phyloP scores from a whole-genome alignment of 1,140 invertebrate genomes.

The Drosophila albomicans region DNA sequence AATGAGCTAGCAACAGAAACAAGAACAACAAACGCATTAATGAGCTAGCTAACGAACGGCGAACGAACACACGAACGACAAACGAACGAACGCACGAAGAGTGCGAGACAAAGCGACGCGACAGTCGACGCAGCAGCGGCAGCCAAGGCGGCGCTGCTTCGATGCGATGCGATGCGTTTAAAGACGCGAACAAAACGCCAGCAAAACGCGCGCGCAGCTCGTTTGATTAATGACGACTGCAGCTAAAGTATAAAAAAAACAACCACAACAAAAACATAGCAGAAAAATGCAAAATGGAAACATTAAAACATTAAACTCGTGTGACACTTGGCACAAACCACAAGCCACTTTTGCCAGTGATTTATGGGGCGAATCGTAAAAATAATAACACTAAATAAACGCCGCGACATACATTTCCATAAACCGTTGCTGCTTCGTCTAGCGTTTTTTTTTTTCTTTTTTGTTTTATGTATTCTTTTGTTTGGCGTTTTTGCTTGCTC shows the following conservation, averaged over 20 bases:
- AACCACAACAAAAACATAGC: conserved; percentile 1
- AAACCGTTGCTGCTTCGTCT: not conserved
- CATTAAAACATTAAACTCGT: conserved; percentile 36
- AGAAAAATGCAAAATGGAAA: conserved; percentile 30
- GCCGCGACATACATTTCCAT: conserved; percentile 30
- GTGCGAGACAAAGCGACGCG: conserved; percentile 14
- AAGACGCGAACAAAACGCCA: conserved; percentile 52
- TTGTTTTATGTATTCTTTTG: not conserved
- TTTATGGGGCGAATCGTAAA: conserved; percentile 40
- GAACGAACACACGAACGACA: not conserved
- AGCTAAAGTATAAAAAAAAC: conserved; percentile 2
- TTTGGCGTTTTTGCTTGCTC: conserved; percentile 1
- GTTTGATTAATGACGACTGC: conserved; percentile 71
- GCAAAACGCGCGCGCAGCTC: conserved; percentile 46
- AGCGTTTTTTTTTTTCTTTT: not conserved
- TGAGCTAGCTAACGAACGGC: not conserved
- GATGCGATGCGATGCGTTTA: conserved; percentile 55
- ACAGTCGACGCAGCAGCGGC: not conserved
- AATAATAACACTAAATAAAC: conserved; percentile 35
- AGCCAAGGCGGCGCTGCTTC: not conserved
- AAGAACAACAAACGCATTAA: conserved; percentile 8
- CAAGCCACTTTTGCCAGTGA: conserved; percentile 34
- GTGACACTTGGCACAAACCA: conserved; percentile 42
- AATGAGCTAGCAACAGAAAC: conserved; percentile 1
- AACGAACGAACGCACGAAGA: not conserved